Evolutionary conservation across 2,797 vertebrate species (phyloP), one percentile per base, ranked within the genome.

Genomic region (Danio kyathit): DNA sequence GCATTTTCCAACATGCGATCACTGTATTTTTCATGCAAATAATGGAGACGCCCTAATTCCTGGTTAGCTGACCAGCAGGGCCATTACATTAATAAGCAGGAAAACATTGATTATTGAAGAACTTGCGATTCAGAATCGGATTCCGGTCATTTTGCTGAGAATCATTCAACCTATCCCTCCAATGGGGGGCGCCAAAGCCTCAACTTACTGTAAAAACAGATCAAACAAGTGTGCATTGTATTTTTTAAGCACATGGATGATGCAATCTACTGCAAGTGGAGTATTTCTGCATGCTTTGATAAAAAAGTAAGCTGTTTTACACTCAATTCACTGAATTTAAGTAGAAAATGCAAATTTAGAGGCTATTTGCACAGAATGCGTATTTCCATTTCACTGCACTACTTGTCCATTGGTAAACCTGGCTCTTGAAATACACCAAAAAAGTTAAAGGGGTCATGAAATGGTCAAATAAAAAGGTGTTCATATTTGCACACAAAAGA

Each of bases 21-120:
- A 76, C 51, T 56, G 61, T 61, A 72, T 79, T 74, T 76, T 76
- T 77, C 84, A 86, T 86, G 84, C 84, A 86, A 83, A 79, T 77
- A 48, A 51, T 49, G 66, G 43, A 82, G 67, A 46, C 46, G 54
- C 49, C 44, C 13, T 63, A 11, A 21, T 56, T 40, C 79, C 59
- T 61, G 21, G n/a, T 69, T 64, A 82, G 67, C 41, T 57, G 69
- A 57, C 63, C 56, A 43, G 40, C 40, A 56, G 48, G 65, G 43
- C 56, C 57, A 10, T 54, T 43, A 76, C 74, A 76, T 65, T 76
- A 76, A 43, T 64, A 76, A 76, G 74, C 61, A 64, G 61, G 29
- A 65, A 65, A 65, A 19, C 61, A 65, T 19, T 21, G 61, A 52
- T 64, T 65, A 49, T 41, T n/a, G 57, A 61, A 51, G 4, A 74